A percentile compares a stretch with the other conserved stretches of the same genome.
Evolutionary conservation across 2,888 invertebrate species (phyloP).

Genomic region (Leptothorax acervorum): DNA sequence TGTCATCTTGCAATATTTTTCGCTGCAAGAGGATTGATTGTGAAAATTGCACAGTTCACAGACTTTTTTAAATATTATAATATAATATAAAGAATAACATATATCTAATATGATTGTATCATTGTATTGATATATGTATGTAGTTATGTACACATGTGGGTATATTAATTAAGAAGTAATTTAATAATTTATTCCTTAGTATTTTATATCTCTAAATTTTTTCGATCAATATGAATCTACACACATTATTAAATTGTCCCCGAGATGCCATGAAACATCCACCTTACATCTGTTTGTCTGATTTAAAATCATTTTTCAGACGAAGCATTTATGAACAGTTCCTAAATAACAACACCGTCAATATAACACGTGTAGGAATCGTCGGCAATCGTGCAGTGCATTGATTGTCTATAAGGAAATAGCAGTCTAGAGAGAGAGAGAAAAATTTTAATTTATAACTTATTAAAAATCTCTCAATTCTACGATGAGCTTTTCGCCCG

Average conservation of each 20-base stretch:
- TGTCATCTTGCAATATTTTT: background rate
- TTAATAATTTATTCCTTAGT: background rate
- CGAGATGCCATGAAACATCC: background rate
- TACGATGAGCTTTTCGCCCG: constrained; percentile 58
- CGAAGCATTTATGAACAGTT: background rate
- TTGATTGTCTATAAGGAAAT: constrained; percentile 81
- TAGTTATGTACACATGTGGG: no score
- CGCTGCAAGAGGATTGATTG: background rate
- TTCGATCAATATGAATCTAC: background rate
- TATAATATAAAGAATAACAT: background rate
- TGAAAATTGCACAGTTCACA: background rate
- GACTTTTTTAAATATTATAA: background rate
- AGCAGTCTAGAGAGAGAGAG: constrained; percentile 59
- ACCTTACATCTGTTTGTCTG: background rate
- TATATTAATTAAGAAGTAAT: background rate
- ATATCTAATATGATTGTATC: background rate
- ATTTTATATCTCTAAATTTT: background rate
- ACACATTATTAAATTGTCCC: background rate
- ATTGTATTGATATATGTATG: no score
- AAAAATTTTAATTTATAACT: constrained; percentile 80
- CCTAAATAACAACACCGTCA: constrained; percentile 13
- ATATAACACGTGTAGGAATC: constrained; percentile 32
- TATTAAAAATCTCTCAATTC: constrained; percentile 77
- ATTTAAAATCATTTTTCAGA: constrained; percentile 23
- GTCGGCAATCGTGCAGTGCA: constrained; percentile 51